Conservation (phyloP, 2,888 invertebrate genomes). For the Campaea margaritaria region DNA sequence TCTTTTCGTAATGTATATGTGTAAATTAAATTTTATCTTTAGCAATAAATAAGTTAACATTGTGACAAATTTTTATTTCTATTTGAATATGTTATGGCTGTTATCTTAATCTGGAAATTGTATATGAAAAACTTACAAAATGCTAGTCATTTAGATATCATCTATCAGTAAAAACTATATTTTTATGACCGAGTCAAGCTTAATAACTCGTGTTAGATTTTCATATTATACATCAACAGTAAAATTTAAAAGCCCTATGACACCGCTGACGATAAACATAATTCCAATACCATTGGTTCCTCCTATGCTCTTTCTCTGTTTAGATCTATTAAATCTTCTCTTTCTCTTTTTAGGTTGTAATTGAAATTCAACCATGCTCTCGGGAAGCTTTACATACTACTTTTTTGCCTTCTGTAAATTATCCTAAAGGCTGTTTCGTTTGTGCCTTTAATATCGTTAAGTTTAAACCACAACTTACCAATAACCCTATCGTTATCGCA, state of each 20-base stretch:
- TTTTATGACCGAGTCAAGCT: conserved; percentile 3
- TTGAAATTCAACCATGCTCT: background rate
- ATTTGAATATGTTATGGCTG: conserved; percentile 7
- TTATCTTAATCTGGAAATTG: conserved; percentile 15
- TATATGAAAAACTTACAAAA: background rate
- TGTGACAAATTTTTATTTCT: conserved; percentile 24
- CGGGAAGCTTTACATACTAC: conserved; percentile 21
- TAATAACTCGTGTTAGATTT: background rate
- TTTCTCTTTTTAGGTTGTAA: conserved; percentile 1
- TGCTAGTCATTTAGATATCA: conserved; percentile 10
- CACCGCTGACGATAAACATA: background rate
- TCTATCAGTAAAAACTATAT: conserved; percentile 5
- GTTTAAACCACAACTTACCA: conserved; percentile 43
- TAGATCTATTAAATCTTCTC: background rate
- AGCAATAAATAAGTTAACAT: conserved; percentile 12
- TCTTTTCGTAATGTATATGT: conserved; percentile 11
- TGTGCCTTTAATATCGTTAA: conserved; percentile 4
- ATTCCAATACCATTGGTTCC: background rate
- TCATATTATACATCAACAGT: conserved; percentile 1
- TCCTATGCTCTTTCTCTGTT: conserved; percentile 5
- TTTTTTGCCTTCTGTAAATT: conserved; percentile 16
- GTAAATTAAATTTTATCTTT: conserved; percentile 19
- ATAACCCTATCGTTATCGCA: conserved; percentile 63
- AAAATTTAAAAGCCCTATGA: background rate
- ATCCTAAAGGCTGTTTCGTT: conserved; percentile 2